Evolutionary conservation across 2,113 vertebrate species (phyloP).

Genomic region (Pseudorectes ferrugineus): DNA sequence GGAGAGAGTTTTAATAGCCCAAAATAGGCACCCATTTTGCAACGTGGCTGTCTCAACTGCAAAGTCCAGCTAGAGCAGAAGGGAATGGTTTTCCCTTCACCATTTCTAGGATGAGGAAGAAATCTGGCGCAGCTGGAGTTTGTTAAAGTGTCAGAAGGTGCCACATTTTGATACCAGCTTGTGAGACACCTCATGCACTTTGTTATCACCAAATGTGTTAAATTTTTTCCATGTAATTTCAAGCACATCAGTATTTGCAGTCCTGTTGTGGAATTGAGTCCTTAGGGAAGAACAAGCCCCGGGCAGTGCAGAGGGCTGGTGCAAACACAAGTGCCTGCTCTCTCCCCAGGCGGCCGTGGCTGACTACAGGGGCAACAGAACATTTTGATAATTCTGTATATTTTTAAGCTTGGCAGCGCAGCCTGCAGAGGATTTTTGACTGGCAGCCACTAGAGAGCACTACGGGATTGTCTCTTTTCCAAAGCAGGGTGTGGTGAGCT

Average conservation of each 20-base stretch:
- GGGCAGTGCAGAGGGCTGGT: background rate
- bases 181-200: background rate
- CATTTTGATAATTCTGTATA: background rate
- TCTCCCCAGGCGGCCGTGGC: background rate
- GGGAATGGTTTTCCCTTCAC: background rate
- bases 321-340: background rate
- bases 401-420: background rate
- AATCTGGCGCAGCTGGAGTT: background rate
- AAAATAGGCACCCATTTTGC: background rate
- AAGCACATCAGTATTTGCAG: background rate
- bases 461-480: background rate
- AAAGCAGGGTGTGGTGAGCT: background rate
- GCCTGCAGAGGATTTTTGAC: background rate
- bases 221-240: background rate
- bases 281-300: background rate
- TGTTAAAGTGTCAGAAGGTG: background rate
- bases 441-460: conserved; percentile 34
- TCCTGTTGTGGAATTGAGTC: background rate
- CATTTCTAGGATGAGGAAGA: background rate
- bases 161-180: background rate
- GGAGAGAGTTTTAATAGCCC: background rate
- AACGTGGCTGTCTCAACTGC: accelerated
- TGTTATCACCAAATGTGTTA: background rate
- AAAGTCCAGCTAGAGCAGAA: background rate
- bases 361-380: background rate